These are phyloP conservation scores for Scaptomyza polygonia DNA, from an alignment of 2,888 invertebrate species.

Conservation along the genomic window DNA sequence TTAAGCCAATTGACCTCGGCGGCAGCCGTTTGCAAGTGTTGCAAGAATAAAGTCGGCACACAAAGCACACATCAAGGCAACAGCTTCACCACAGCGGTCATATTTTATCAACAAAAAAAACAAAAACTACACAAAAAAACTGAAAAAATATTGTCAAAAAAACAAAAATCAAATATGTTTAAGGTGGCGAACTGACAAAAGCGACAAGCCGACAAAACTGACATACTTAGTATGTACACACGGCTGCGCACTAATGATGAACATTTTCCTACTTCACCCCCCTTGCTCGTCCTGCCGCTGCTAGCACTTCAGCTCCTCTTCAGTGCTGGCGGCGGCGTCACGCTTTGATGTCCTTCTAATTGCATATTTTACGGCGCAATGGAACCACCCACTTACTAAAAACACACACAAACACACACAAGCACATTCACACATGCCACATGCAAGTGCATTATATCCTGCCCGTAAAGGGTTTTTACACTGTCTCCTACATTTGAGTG, in stretches of 20 bases:
- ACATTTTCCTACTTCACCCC: not conserved
- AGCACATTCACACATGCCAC: slow-evolving; percentile 14
- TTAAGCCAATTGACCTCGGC: slow-evolving; percentile 78
- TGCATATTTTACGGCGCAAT: slow-evolving; percentile 78
- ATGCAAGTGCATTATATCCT: slow-evolving; percentile 52
- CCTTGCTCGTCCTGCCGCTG: not conserved
- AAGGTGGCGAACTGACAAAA: slow-evolving; percentile 33
- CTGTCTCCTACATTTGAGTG: slow-evolving; percentile 39
- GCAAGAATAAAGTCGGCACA: slow-evolving; percentile 26
- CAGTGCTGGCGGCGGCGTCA: slow-evolving; percentile 37
- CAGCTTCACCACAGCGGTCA: slow-evolving; percentile 26
- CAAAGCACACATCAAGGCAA: slow-evolving; percentile 9
- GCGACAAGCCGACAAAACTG: slow-evolving; percentile 30
- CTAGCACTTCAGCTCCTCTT: slow-evolving; percentile 29
- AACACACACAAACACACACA: slow-evolving; percentile 15
- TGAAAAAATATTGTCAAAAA: slow-evolving; percentile 54
- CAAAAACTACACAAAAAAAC: slow-evolving; percentile 7
- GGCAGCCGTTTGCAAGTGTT: slow-evolving; percentile 56
- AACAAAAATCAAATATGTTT: slow-evolving; percentile 46
- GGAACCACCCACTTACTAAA: slow-evolving; percentile 50
- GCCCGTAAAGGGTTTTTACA: slow-evolving; percentile 53
- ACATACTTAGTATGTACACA: slow-evolving; percentile 21
- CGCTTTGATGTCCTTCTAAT: slow-evolving; percentile 78
- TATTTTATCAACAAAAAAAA: slow-evolving; percentile 62
- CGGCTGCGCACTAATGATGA: slow-evolving; percentile 54